phyloP scores from a whole-genome alignment of 2,113 vertebrate species.

The Azemiops feae region DNA sequence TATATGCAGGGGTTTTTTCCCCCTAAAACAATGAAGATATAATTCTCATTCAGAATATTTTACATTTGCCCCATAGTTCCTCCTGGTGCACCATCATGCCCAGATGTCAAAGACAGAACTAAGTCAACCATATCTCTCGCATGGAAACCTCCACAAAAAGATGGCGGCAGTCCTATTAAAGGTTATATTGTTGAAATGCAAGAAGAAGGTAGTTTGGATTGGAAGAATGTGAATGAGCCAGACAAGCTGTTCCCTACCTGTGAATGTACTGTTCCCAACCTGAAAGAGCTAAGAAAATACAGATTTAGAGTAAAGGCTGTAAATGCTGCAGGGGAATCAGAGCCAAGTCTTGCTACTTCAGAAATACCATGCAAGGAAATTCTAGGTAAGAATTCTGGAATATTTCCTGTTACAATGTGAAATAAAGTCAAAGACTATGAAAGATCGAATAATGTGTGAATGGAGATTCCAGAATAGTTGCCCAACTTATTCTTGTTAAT shows the following conservation, averaged over 20 bases:
- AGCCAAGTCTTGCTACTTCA: constrained; percentile 85
- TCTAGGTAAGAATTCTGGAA: constrained; percentile 74
- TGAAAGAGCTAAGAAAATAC: constrained; percentile 92
- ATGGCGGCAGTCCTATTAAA: constrained; percentile 92
- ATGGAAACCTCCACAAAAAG: constrained; percentile 90
- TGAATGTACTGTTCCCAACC: constrained; percentile 84
- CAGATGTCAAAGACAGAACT: constrained; percentile 90
- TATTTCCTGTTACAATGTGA: not conserved
- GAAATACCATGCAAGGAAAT: constrained; percentile 88
- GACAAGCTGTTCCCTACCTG: constrained; percentile 88
- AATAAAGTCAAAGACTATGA: not conserved
- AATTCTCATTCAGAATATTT: constrained; percentile 7
- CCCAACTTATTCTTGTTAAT: not conserved
- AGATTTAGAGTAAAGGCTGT: constrained; percentile 93
- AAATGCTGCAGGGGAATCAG: constrained; percentile 91
- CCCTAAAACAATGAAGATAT: not conserved
- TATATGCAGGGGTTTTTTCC: not conserved
- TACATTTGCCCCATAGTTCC: constrained; percentile 72
- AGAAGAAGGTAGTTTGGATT: constrained; percentile 90
- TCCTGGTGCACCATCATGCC: constrained; percentile 82
- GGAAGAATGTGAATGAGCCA: constrained; percentile 87
- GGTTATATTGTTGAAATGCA: constrained; percentile 97
- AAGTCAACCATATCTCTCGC: constrained; percentile 84
- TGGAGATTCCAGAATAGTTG: not conserved
- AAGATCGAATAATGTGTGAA: not conserved